phyloP scores from a whole-genome alignment of 2,797 vertebrate species.

The Mormyrops boulengeri region DNA sequence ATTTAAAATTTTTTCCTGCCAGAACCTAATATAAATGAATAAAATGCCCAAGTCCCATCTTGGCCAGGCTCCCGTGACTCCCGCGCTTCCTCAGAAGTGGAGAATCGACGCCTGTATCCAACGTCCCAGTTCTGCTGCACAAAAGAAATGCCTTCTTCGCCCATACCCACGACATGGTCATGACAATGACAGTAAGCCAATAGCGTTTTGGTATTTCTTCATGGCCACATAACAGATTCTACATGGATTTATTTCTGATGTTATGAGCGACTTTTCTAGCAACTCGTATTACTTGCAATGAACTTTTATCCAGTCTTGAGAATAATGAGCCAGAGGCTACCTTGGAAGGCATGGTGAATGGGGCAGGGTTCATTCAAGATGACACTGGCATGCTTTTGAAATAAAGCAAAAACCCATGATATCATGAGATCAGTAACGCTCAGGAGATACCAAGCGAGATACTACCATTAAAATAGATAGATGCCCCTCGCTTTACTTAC shows the following conservation, averaged over 20 bases:
- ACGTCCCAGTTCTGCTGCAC: neutral
- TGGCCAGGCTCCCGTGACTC: neutral
- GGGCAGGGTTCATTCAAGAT: neutral
- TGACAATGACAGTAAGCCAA: neutral
- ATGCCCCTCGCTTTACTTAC: neutral
- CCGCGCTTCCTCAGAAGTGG: neutral
- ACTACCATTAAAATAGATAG: neutral
- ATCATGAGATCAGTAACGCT: neutral
- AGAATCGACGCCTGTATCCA: neutral
- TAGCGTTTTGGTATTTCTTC: neutral
- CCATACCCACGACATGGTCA: neutral
- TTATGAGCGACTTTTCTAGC: neutral
- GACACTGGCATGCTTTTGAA: neutral
- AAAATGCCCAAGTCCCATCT: neutral
- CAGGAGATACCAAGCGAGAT: neutral
- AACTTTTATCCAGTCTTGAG: neutral
- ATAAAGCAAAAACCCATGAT: neutral
- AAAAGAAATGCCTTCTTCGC: neutral
- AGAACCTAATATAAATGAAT: neutral
- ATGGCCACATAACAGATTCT: neutral
- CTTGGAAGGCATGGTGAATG: neutral
- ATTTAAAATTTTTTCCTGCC: neutral
- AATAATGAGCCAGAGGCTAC: neutral
- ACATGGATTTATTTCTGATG: neutral
- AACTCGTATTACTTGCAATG: neutral